Base-by-base conservation (phyloP, 1,140 invertebrate species). In the Zaprionus nigranus region DNA sequence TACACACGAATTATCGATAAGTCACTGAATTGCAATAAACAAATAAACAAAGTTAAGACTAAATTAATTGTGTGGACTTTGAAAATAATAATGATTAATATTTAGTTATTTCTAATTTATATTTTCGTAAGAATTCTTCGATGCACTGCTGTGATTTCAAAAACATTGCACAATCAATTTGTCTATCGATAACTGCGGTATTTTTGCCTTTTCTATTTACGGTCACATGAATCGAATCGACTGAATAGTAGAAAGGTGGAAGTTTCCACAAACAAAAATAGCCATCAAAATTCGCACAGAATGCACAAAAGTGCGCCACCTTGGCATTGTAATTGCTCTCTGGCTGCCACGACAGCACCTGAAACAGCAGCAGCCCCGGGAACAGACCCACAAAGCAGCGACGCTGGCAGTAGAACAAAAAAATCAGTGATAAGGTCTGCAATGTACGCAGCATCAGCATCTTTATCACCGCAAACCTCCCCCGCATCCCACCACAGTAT, bases 341-440 rank as follows among this genome's bases (percentile, higher is more conserved):
- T 28, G 17, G 38, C 26, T 85, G 88, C 95, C 93, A 98, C 66
- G 76, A 64, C 69, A 65, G 65, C 73, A 77, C 20, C 60, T 26
- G 43, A 34, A 28, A 15, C 49, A 43, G 43, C 54, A 51, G 24
- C n/a, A 28, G 30, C 57, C 24, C 38, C 56, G 34, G 34, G 56
- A 38, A 61, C 3, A 17, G 2, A 17, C 11, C 5, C 11, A 43
- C 34, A 46, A 46, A 30, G 28, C 34, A 59, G 43, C 30, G 26
- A 61, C 15, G 40, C 22, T 24, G 30, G 30, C 34, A 60, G 49
- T 22, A 54, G 26, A 24, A 34, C 51, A 43, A 62, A 64, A 56
- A 75, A 69, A 63, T 43, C 59, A 70, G 66, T 90, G 85, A 90
- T 85, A 90, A 90, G 73, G 24, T 54, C 58, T 49, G 40, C 61